phyloP scores from a whole-genome alignment of 1,140 invertebrate genomes.

The Hypsibius dujardini region DNA sequence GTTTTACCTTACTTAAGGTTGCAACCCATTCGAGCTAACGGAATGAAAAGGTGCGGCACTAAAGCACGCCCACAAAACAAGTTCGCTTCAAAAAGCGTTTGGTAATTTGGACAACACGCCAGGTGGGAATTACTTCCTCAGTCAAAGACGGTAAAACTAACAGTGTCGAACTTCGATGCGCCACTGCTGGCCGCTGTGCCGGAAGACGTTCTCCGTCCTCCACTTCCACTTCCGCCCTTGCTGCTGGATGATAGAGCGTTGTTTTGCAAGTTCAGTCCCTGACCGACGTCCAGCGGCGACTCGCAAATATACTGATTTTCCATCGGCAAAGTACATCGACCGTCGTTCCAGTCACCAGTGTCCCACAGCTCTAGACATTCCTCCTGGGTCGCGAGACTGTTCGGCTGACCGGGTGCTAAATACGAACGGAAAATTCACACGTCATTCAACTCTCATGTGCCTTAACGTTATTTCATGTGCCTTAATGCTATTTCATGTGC shows the following conservation, averaged over 20 bases:
- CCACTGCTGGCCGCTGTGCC: neutral
- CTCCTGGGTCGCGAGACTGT: neutral
- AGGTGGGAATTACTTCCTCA: neutral
- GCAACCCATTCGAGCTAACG: too few relatives aligned
- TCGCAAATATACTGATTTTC: constrained; percentile 9
- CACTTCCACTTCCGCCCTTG: neutral
- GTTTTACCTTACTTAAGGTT: too few relatives aligned
- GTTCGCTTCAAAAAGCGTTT: too few relatives aligned
- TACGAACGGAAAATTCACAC: too few relatives aligned
- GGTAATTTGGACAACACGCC: too few relatives aligned
- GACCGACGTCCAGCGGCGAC: neutral
- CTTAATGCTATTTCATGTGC: too few relatives aligned
- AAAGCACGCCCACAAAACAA: too few relatives aligned
- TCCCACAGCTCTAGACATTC: constrained; percentile 9
- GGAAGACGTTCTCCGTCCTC: neutral
- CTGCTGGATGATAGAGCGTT: neutral
- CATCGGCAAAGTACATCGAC: neutral
- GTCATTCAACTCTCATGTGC: too few relatives aligned
- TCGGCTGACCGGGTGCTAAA: neutral
- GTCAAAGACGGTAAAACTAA: constrained; percentile 5
- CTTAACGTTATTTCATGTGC: too few relatives aligned
- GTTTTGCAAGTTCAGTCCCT: neutral
- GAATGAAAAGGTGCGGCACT: too few relatives aligned
- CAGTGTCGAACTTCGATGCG: neutral
- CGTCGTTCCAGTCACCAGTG: neutral